Evolutionary conservation across 2,113 vertebrate genomes (phyloP).

Genomic region (Saguinus midas): DNA sequence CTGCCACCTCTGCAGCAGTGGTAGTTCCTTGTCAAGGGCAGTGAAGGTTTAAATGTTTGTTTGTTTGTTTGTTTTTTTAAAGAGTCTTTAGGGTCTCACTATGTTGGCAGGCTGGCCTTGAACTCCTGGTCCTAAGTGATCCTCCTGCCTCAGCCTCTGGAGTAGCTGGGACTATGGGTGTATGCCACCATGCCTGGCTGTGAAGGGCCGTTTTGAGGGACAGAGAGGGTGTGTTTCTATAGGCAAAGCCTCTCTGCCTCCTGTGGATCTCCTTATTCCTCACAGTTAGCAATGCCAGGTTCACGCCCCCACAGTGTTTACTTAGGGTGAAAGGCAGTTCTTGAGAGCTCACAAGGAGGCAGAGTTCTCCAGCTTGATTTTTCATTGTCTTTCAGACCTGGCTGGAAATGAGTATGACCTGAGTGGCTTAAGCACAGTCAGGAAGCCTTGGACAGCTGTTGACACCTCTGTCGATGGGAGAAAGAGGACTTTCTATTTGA

Average conservation of each 20-base stretch:
- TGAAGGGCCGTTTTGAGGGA: rapidly evolving
- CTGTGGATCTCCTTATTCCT: too few species aligned
- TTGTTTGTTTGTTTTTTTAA: neutral
- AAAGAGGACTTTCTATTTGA: slow-evolving; percentile 90
- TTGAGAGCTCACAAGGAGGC: rapidly evolving
- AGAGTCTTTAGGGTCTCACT: neutral
- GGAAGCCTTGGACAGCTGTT: slow-evolving; percentile 89
- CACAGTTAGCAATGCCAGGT: rapidly evolving
- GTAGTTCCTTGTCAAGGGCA: neutral
- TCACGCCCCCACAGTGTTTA: rapidly evolving
- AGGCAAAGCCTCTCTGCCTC: neutral
- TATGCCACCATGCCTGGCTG: neutral
- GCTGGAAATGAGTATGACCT: slow-evolving; percentile 94
- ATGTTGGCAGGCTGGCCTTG: neutral
- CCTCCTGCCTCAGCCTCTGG: neutral
- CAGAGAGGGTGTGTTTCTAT: rapidly evolving
- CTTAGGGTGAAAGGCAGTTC: rapidly evolving
- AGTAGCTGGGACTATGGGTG: neutral
- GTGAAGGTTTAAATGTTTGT: neutral
- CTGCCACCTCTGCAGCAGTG: rapidly evolving
- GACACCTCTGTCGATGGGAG: slow-evolving; percentile 84
- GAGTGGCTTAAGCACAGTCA: slow-evolving; percentile 87
- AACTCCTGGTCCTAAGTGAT: neutral
- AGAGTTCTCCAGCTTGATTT: neutral
- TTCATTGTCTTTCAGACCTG: slow-evolving; percentile 82